Percentiles rank a stretch among this genome's conserved stretches.
Evolutionary conservation across 2,888 invertebrate genomes (phyloP).

Genomic region (Cheilosia grossa): DNA sequence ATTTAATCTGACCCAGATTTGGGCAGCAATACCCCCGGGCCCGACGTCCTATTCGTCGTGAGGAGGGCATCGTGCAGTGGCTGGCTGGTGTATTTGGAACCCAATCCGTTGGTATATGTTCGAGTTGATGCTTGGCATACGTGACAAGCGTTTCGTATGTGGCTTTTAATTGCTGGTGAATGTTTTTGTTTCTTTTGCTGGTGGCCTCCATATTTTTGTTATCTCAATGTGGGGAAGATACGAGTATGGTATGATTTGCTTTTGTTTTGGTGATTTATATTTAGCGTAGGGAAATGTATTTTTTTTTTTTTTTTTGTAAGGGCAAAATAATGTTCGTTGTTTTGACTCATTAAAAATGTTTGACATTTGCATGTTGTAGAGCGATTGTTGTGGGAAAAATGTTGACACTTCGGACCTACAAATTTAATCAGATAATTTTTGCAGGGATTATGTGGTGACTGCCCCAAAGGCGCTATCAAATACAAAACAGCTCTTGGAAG

Average conservation of each 20-base stretch:
- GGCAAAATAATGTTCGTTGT: slow-evolving; percentile 23
- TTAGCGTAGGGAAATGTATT: neutral
- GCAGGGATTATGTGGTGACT: no score
- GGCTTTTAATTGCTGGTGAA: slow-evolving; percentile 48
- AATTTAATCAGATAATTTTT: no score
- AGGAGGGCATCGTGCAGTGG: slow-evolving; percentile 3
- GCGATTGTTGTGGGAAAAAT: neutral
- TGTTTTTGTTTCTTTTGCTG: slow-evolving; percentile 31
- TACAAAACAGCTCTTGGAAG: no score
- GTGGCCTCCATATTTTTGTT: slow-evolving; percentile 67
- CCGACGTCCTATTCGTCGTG: neutral
- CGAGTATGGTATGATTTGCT: slow-evolving; percentile 21
- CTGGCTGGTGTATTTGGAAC: slow-evolving; percentile 21
- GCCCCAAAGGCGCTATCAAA: no score
- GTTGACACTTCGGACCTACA: no score
- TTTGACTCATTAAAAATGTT: neutral
- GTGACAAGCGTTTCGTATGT: slow-evolving; percentile 60
- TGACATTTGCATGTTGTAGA: neutral
- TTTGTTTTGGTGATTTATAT: slow-evolving; percentile 7
- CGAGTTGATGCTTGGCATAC: slow-evolving; percentile 42
- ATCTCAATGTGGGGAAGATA: slow-evolving; percentile 50
- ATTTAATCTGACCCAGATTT: slow-evolving; percentile 69
- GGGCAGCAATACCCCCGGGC: slow-evolving; percentile 9
- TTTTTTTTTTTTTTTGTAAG: no score
- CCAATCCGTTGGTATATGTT: slow-evolving; percentile 55